Percentiles rank a stretch among this genome's conserved stretches.
Conservation (phyloP, 2,113 vertebrate genomes). For the Zosterops borbonicus region DNA sequence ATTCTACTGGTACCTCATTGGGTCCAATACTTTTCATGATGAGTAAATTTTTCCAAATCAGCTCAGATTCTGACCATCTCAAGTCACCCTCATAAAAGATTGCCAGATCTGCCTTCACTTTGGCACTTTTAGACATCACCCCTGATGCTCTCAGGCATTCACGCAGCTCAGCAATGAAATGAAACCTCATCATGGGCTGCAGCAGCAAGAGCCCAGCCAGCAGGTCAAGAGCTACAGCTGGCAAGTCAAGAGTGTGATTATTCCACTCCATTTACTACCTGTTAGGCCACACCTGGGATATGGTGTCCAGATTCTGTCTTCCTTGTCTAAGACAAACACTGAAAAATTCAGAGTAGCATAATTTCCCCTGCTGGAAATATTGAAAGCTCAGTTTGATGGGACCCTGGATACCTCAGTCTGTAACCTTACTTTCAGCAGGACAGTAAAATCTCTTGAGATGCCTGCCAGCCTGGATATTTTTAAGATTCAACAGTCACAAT, state of each 20-base stretch:
- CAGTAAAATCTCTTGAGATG: neutral
- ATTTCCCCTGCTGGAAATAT: neutral
- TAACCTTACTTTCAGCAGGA: neutral
- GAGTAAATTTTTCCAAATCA: neutral
- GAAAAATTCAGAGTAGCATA: neutral
- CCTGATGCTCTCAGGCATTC: neutral
- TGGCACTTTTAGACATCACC: neutral
- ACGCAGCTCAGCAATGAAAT: neutral
- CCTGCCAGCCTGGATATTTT: neutral
- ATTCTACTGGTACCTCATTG: neutral
- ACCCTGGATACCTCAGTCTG: neutral
- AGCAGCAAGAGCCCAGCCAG: neutral
- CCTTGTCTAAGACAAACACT: neutral
- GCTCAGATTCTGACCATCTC: neutral
- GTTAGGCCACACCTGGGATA: neutral
- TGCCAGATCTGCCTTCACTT: neutral
- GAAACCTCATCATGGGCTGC: neutral
- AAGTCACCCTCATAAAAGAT: neutral
- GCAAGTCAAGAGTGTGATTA: neutral
- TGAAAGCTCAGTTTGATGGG: neutral
- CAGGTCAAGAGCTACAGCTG: neutral
- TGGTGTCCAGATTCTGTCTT: neutral
- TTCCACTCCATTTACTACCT: neutral
- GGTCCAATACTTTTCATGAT: neutral
- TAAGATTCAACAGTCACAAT: neutral